Evolutionary conservation across 2,797 vertebrate genomes (phyloP), one percentile per base, ranked within the genome.

Genomic region (Lates japonicus): DNA sequence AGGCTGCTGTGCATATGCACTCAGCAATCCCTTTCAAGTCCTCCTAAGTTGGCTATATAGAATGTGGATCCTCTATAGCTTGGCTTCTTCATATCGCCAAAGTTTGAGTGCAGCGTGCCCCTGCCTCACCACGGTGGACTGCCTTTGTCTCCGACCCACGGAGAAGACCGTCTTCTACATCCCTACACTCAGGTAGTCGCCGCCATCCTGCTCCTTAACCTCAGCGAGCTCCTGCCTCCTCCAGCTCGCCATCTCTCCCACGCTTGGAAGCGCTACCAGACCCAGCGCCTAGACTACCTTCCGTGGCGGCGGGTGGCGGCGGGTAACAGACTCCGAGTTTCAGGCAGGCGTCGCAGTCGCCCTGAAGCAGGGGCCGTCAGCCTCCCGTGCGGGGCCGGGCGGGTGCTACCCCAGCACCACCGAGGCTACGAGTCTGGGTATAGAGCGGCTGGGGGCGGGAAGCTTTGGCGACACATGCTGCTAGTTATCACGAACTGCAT

Each of bases 141-240:
- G 96, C n/a, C 80, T 97, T 96, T 61, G 95, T 96, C 67, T 97
- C 0, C 91, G 96, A 0, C 96, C 96, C 64, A 97, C 95, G 0
- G 96, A 97, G 84, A 97, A 97, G 91, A 96, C 96, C 2, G 93
- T 97, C 71, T 96, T 97, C 81, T 96, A 95, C 67, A 81, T 97
- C n/a, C n/a, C 70, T 97, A 96, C 89, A 96, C 93, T 66, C 94
- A 96, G 90, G 90, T 70, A n/a, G 93, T 96, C 3, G 94, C 96
- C 0, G 76, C 39, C 10, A 2, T 97, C 3, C 68, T 96, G 66
- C 64, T 97, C 25, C 95, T 97, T 62, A 97, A 97, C 83, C 22
- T 96, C 2, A 0, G 93, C 0, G 96, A 97, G 84, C 94, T 97
- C 10, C 62, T 96, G 95, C 82, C 91, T 97, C 19, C 68, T 96